A percentile compares a stretch with the other conserved stretches of the same genome.
Evolutionary conservation across 2,797 vertebrate genomes (phyloP).

Genomic region (Tamandua tetradactyla): DNA sequence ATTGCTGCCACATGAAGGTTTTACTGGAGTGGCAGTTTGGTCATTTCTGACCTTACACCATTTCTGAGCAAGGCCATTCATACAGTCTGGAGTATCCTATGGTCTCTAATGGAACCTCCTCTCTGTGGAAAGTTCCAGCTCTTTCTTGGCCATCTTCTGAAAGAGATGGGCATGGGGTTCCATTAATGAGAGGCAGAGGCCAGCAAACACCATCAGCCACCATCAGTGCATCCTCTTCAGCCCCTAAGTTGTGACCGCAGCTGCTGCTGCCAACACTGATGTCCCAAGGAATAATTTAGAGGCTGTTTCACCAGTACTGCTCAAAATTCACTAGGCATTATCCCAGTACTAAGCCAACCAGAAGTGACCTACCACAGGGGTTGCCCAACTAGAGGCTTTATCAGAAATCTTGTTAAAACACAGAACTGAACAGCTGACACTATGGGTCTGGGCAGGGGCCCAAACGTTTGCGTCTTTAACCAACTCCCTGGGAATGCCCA

Average conservation of each 20-base stretch:
- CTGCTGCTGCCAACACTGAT: background rate
- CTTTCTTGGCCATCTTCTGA: background rate
- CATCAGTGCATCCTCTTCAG: accelerated
- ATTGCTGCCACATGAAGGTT: background rate
- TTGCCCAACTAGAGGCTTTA: background rate
- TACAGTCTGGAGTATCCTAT: background rate
- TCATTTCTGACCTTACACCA: background rate
- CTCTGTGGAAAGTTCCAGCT: background rate
- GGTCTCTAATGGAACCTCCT: background rate
- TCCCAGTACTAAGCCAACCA: background rate
- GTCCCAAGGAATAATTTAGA: background rate
- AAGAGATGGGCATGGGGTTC: background rate
- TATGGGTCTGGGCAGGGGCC: accelerated
- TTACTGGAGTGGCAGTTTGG: background rate
- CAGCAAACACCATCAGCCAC: background rate
- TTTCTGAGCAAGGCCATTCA: background rate
- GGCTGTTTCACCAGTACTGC: background rate
- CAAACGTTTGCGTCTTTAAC: background rate
- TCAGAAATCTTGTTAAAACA: background rate
- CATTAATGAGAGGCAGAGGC: background rate
- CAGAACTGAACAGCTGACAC: background rate
- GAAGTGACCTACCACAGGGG: background rate
- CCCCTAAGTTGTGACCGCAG: background rate
- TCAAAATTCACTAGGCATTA: accelerated
- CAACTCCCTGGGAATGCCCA: too few relatives aligned